Percentiles rank a stretch among this genome's conserved stretches.
Conservation (phyloP, 2,113 vertebrate species). For the Peromyscus leucopus region DNA sequence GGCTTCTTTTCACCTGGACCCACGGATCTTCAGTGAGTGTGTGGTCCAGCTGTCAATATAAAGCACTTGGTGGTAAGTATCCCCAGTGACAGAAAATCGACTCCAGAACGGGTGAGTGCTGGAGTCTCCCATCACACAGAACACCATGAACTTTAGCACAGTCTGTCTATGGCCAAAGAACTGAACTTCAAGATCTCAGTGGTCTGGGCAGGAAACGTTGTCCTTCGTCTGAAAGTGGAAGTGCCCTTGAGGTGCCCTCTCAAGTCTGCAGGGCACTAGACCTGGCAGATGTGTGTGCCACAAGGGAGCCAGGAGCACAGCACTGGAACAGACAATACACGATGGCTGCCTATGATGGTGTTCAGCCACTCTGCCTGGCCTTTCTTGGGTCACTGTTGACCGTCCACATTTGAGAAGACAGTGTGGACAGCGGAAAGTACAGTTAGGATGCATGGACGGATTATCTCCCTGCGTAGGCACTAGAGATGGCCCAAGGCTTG, state of each 20-base stretch:
- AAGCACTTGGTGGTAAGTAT: not conserved
- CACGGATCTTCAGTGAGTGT: not conserved
- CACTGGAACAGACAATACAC: rapidly evolving
- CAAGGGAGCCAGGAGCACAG: no score
- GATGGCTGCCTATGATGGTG: not conserved
- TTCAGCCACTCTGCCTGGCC: not conserved
- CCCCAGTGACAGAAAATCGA: not conserved
- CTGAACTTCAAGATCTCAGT: not conserved
- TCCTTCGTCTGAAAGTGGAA: not conserved
- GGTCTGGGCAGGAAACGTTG: not conserved
- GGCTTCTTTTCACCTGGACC: no score
- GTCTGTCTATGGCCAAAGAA: not conserved
- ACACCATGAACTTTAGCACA: not conserved
- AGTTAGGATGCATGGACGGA: not conserved
- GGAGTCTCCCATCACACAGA: not conserved
- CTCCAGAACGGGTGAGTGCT: not conserved
- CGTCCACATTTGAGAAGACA: not conserved
- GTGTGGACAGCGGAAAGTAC: rapidly evolving
- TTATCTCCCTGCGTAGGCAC: not conserved
- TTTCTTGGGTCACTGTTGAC: not conserved
- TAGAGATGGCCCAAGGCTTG: not conserved
- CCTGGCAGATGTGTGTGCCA: not conserved
- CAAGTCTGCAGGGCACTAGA: not conserved
- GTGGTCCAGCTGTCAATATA: not conserved
- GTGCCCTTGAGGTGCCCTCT: not conserved